These are phyloP conservation scores for Phalera bucephala DNA, from an alignment of 2,888 invertebrate species.

Conservation along the genomic window DNA sequence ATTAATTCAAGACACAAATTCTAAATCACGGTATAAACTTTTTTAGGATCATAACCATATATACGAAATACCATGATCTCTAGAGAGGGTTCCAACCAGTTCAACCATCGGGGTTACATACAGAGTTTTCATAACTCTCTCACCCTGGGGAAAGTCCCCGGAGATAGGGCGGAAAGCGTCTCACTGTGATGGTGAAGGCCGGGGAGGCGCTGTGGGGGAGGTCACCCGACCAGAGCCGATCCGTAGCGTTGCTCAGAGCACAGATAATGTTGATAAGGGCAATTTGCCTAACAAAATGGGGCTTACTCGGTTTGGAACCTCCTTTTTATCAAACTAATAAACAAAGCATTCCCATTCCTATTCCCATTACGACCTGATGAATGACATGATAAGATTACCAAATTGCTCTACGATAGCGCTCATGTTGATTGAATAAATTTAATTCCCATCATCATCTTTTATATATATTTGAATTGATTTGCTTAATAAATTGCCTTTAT, in stretches of 20 bases:
- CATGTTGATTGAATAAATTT: constrained; percentile 1
- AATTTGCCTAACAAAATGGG: constrained; percentile 73
- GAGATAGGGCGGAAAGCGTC: constrained; percentile 78
- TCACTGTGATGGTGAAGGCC: constrained; percentile 60
- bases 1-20: background rate
- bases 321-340: constrained; percentile 15
- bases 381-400: background rate
- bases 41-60: constrained; percentile 28
- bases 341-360: background rate
- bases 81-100: constrained; percentile 64
- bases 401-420: background rate
- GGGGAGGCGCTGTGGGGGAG: constrained; percentile 61
- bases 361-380: background rate
- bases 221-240: constrained; percentile 53
- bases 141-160: constrained; percentile 83
- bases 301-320: constrained; percentile 76
- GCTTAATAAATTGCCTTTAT: constrained; percentile 14
- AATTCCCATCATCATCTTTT: constrained; percentile 2
- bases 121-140: constrained; percentile 59
- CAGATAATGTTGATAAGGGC: constrained; percentile 67
- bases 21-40: constrained; percentile 53
- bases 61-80: rapidly evolving
- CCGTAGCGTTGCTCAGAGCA: constrained; percentile 79
- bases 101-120: constrained; percentile 73
- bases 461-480: constrained; percentile 11